phyloP scores from a whole-genome alignment of 1,140 invertebrate species.

The Zaprionus ghesquierei region DNA sequence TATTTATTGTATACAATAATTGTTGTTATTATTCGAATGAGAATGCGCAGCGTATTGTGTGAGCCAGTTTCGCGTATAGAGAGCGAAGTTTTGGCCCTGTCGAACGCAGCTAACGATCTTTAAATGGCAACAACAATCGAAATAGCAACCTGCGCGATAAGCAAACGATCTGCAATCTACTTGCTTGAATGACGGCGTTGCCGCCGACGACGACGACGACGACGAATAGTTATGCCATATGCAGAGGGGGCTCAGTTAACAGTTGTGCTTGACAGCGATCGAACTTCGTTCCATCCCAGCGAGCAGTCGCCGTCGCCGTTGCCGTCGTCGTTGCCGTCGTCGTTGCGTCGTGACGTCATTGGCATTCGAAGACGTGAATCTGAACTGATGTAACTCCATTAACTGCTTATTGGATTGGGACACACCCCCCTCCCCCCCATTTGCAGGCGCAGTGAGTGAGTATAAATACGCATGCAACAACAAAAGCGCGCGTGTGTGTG shows the following conservation, averaged over 20 bases:
- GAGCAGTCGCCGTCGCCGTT: no score
- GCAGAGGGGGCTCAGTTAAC: constrained; percentile 4
- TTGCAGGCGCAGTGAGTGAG: constrained; percentile 36
- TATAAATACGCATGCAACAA: constrained; percentile 37
- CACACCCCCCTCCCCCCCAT: no score
- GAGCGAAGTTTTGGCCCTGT: constrained; percentile 10
- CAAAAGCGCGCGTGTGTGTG: neutral
- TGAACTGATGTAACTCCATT: constrained; percentile 61
- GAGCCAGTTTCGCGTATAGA: constrained; percentile 54
- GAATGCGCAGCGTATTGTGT: constrained; percentile 21
- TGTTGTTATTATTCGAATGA: constrained; percentile 15
- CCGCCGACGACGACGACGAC: neutral
- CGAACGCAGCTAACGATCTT: constrained; percentile 35
- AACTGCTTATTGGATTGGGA: constrained; percentile 26
- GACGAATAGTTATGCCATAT: constrained; percentile 24
- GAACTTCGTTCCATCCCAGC: constrained; percentile 9
- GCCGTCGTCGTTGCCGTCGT: no score
- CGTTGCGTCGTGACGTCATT: neutral
- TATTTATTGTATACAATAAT: no score
- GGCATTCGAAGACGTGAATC: constrained; percentile 19
- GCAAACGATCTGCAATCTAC: constrained; percentile 31
- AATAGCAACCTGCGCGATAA: constrained; percentile 17
- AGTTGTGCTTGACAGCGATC: neutral
- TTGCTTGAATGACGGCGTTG: constrained; percentile 11
- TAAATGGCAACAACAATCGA: constrained; percentile 18